Base-by-base conservation (phyloP, 2,888 invertebrate species). In the Drosophila imparisetae region DNA sequence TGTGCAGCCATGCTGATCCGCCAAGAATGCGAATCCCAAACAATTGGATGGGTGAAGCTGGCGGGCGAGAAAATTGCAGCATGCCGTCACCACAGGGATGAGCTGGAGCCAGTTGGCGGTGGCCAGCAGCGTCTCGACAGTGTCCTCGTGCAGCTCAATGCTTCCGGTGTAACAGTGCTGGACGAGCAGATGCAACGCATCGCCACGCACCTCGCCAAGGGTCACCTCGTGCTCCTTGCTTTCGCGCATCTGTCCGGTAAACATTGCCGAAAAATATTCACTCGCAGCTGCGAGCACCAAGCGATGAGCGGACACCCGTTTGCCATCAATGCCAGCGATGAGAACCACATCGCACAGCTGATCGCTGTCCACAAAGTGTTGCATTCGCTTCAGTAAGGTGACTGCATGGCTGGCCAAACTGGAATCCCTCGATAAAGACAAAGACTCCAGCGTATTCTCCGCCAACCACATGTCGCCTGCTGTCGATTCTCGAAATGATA, bases 31-130 rank as follows among this genome's bases (percentile, higher is more conserved):
- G 91, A 98, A 98, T 27, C 98, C 98, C 78, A 98, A 94, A 93
- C 98, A 98, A 93, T 98, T 98, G 88, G 98, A 98, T 0, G 98
- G 98, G 93, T 91, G 90, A 24, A 92, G 72, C 92, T 98, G 98
- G 89, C 97, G 96, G 89, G 96, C 96, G 61, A 98, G 94, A 93
- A 98, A 98, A 89, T 95, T 95, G 89, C 98, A 98, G 92, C 98
- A 98, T 36, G 98, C 98, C 85, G 96, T 96, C 50, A 97, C 96
- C 42, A 98, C 98, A 81, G 97, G 95, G 85, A 95, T 94, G 59
- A 98, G 93, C 93, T 98, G 98, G 71, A 98, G 94, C 62, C 98
- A 94, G 92, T 97, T 97, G 10, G 98, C 97, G 42, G 98, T 98
- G 40, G 96, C 96, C 80, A 98, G 93, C 54, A 98, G 94, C 18